Evolutionary conservation across 2,113 vertebrate genomes (phyloP), one percentile per base, ranked within the genome.

Genomic region (Symphodus melops): DNA sequence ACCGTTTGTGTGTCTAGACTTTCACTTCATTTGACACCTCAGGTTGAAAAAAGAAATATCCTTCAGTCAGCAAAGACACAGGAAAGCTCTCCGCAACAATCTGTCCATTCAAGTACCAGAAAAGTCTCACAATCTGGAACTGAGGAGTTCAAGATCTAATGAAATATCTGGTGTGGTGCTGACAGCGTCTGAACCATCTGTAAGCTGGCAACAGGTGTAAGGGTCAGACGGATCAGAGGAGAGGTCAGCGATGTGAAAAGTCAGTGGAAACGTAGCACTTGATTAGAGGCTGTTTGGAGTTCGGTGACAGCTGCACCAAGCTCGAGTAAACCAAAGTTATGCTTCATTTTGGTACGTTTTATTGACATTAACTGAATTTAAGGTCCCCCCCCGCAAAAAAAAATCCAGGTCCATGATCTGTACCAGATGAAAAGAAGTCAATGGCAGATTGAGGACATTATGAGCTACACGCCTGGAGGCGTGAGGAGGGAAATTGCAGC

Each of bases 171-270:
- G 36, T n/a, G 62, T 68, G 72, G 82, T 8, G 86, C 68, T 84
- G 86, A 89, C 82, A 81, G 84, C 77, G 25, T 62, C 51, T 57
- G 64, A 86, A 71, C 68, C 72, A 61, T 81, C 71, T 86, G 82
- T 87, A 86, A 83, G 72, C 87, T 83, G 86, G 75, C 51, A 84
- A 83, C 88, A 89, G 90, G 90, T 89, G 86, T 75, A 28, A 73
- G 54, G 70, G 84, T 62, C 36, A 76, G 82, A 79, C 20, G 79
- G 82, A 82, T 84, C 86, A 74, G 75, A 80, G 86, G 58, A 85
- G 87, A 86, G 84, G 86, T 91, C 88, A 86, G 59, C 51, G 66
- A 70, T 70, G 69, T 81, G 68, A 83, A 87, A 84, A 86, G 79
- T 81, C 67, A 56, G 63, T 75, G 80, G 81, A 86, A 87, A 91